Percentiles rank a stretch among this genome's conserved stretches.
Conservation (phyloP, 2,888 invertebrate genomes). For the Cephus sareptanus region DNA sequence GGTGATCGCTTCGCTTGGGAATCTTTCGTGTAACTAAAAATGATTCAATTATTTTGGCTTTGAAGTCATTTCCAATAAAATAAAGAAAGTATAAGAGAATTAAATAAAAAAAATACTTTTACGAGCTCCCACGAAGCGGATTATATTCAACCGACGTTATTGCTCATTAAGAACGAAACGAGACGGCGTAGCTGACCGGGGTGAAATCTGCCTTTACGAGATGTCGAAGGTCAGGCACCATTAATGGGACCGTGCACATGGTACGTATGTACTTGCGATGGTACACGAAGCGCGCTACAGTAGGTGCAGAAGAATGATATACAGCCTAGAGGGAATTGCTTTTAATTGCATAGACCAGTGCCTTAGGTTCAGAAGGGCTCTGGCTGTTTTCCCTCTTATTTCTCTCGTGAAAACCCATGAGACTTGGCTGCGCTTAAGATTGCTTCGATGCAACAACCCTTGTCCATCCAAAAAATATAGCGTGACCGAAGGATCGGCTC, state of each 20-base stretch:
- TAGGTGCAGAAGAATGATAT: constrained; percentile 36
- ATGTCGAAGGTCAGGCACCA: constrained; percentile 39
- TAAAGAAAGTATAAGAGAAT: neutral
- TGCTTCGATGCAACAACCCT: neutral
- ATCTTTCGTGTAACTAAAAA: neutral
- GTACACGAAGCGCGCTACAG: neutral
- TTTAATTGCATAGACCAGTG: constrained; percentile 37
- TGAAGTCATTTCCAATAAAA: neutral
- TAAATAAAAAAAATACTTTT: neutral
- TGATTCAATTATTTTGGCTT: neutral
- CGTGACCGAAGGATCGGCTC: neutral
- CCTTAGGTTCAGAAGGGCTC: neutral
- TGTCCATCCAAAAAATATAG: neutral
- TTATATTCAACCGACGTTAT: neutral
- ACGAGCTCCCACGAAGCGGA: neutral
- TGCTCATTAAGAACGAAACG: neutral
- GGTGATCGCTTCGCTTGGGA: neutral
- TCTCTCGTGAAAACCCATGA: neutral
- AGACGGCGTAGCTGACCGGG: neutral
- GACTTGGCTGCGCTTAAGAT: neutral
- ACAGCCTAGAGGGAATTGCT: constrained; percentile 41
- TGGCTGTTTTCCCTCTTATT: constrained; percentile 5
- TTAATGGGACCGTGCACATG: constrained; percentile 33
- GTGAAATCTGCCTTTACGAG: neutral
- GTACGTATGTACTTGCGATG: neutral